phyloP scores from a whole-genome alignment of 2,113 vertebrate species.

The rat (Rattus norvegicus) region GRCr8 NC_086032.1:44813501-44814000 shows the following conservation, averaged over 20 bases:
- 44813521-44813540: neutral
- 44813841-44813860: neutral
- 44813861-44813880: slow-evolving; percentile 29
- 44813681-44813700: slow-evolving; percentile 73
- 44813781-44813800: neutral
- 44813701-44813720: neutral
- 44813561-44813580: slow-evolving; percentile 48
- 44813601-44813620: neutral
- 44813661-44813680: slow-evolving; percentile 65
- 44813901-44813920: neutral
- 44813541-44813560: slow-evolving; percentile 13
- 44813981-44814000: neutral
- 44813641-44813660: neutral
- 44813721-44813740: neutral
- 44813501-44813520: neutral
- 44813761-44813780: neutral
- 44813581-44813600: slow-evolving; percentile 23
- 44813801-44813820: neutral
- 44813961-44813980: neutral
- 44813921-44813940: slow-evolving; percentile 17
- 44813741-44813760: neutral
- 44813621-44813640: slow-evolving; percentile 62
- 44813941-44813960: neutral
- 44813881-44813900: neutral
- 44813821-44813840: neutral